Percentiles rank a stretch among this genome's conserved stretches.
These are phyloP conservation scores for Callipepla californica DNA, from an alignment of 2,113 vertebrate genomes.

Conservation along the genomic window DNA sequence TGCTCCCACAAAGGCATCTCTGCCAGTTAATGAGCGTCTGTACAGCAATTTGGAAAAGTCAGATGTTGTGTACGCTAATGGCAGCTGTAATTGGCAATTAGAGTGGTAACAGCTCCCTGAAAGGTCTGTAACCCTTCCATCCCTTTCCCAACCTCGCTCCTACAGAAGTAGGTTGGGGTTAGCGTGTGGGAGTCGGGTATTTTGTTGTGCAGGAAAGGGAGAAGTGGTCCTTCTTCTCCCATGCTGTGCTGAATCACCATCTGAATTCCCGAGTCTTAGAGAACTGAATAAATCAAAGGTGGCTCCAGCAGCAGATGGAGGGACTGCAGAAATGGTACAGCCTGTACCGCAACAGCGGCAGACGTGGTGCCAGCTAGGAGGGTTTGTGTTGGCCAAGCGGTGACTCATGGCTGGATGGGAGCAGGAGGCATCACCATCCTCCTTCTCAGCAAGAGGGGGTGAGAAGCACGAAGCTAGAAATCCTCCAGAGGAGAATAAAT, in stretches of 20 bases:
- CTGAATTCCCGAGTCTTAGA: neutral
- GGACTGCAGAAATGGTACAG: neutral
- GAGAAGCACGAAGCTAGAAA: too few relatives aligned
- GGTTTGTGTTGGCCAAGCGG: neutral
- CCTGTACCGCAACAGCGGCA: neutral
- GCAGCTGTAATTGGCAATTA: conserved; percentile 12
- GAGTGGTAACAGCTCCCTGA: neutral
- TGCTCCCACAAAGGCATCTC: neutral
- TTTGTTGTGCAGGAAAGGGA: neutral
- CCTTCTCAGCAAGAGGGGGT: rapidly evolving
- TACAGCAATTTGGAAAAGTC: rapidly evolving
- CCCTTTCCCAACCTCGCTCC: neutral
- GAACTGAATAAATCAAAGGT: neutral
- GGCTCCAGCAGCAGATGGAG: conserved; percentile 41
- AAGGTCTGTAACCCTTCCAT: rapidly evolving
- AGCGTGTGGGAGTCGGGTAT: rapidly evolving
- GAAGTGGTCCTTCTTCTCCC: neutral
- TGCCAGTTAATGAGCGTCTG: neutral
- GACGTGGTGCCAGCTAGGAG: neutral
- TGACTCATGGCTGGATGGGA: conserved; percentile 45
- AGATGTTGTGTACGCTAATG: neutral
- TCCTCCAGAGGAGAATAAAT: rapidly evolving
- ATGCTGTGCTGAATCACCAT: neutral
- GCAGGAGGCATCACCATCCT: neutral
- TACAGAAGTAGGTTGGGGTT: rapidly evolving